phyloP scores from a whole-genome alignment of 2,113 vertebrate genomes.

The Desmodus rotundus region DNA sequence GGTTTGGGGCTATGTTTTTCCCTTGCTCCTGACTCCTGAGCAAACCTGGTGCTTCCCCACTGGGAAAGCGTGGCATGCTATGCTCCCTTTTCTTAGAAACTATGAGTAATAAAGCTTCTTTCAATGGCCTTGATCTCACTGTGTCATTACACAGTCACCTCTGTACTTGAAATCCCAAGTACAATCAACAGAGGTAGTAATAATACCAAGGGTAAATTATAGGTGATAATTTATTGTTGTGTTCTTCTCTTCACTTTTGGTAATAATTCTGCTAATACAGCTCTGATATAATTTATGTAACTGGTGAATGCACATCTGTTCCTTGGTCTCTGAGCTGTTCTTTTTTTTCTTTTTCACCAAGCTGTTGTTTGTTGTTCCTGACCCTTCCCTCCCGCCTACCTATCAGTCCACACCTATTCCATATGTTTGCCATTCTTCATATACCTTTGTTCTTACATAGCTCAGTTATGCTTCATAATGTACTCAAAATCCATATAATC shows the following conservation, averaged over 20 bases:
- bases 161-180: neutral
- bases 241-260: neutral
- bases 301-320: neutral
- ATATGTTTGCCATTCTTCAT: neutral
- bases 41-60: neutral
- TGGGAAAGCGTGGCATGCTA: neutral
- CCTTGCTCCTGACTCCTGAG: too few species aligned
- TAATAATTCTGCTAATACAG: neutral
- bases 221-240: neutral
- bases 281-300: neutral
- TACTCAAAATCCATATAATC: neutral
- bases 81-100: neutral
- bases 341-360: neutral
- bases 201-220: neutral
- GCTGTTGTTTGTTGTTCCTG: neutral
- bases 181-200: neutral
- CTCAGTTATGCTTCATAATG: neutral
- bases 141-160: neutral
- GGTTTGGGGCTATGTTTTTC: neutral
- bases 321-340: neutral
- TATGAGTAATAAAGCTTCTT: neutral
- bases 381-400: neutral
- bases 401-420: neutral
- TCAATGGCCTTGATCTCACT: neutral
- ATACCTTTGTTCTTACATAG: neutral